These are phyloP conservation scores for Onychostruthus taczanowskii DNA, from an alignment of 2,113 vertebrate species.

Conservation along the genomic window DNA sequence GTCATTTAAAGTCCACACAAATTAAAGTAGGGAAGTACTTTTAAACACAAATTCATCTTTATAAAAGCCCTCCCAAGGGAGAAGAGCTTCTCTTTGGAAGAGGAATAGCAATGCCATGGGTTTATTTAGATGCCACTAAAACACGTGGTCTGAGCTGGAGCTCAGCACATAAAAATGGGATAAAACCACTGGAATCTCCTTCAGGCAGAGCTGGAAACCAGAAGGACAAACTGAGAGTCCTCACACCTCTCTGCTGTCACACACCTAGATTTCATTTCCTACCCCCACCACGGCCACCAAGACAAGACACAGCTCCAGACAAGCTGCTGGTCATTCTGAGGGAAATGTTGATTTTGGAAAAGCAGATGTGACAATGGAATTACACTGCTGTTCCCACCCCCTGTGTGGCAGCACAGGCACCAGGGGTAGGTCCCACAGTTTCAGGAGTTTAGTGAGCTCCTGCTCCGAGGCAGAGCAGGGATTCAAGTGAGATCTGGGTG, in stretches of 20 bases:
- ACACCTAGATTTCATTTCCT: neutral
- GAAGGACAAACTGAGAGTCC: neutral
- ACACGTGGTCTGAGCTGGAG: neutral
- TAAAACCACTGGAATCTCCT: neutral
- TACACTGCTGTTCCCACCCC: neutral
- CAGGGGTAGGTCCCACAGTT: rapidly evolving
- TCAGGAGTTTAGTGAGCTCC: neutral
- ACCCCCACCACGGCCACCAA: rapidly evolving
- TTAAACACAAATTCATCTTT: neutral
- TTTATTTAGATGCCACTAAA: neutral
- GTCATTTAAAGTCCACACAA: neutral
- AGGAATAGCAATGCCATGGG: neutral
- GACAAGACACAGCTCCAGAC: neutral
- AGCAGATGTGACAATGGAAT: neutral
- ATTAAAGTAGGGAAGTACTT: neutral
- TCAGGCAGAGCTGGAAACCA: neutral
- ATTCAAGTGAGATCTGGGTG: neutral
- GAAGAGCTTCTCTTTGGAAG: neutral
- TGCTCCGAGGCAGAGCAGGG: neutral
- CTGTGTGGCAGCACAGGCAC: neutral
- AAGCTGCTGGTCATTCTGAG: neutral
- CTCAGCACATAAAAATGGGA: neutral
- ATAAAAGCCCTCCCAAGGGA: neutral
- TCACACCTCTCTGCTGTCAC: neutral
- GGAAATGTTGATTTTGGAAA: rapidly evolving